These are phyloP conservation scores for Dendrocincla fuliginosa DNA, from an alignment of 2,797 vertebrate species.

Conservation along the genomic window DNA sequence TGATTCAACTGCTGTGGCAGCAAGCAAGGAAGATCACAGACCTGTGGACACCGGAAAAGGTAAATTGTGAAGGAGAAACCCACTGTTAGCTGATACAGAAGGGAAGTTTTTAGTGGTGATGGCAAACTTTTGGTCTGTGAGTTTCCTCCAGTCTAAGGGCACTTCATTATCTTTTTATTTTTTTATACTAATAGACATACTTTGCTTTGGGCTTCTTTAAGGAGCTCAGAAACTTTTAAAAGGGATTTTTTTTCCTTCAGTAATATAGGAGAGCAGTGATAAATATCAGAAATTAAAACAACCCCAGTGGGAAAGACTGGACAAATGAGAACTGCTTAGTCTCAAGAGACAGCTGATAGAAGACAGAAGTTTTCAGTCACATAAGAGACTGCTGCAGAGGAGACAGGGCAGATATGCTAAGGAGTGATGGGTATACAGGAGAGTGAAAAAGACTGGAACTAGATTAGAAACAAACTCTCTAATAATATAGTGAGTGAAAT, in stretches of 20 bases:
- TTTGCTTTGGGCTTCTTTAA: neutral
- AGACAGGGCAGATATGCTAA: neutral
- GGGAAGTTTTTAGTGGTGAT: neutral
- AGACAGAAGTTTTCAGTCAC: neutral
- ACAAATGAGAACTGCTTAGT: neutral
- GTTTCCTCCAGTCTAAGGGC: neutral
- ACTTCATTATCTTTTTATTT: neutral
- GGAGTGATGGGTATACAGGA: neutral
- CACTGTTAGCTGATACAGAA: neutral
- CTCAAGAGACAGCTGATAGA: neutral
- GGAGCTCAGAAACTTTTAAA: neutral
- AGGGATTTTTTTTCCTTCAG: neutral
- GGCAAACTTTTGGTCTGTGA: neutral
- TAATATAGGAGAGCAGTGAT: neutral
- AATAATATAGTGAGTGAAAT: neutral
- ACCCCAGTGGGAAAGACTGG: neutral
- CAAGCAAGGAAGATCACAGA: neutral
- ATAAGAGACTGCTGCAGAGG: neutral
- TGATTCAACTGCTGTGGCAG: constrained; percentile 62
- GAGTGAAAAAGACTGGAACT: neutral
- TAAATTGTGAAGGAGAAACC: neutral
- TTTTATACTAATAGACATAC: neutral
- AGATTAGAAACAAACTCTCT: neutral
- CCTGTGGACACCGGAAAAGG: neutral
- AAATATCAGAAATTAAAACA: neutral